Evolutionary conservation across 2,888 invertebrate species (phyloP).

Genomic region (Odontothrips loti): DNA sequence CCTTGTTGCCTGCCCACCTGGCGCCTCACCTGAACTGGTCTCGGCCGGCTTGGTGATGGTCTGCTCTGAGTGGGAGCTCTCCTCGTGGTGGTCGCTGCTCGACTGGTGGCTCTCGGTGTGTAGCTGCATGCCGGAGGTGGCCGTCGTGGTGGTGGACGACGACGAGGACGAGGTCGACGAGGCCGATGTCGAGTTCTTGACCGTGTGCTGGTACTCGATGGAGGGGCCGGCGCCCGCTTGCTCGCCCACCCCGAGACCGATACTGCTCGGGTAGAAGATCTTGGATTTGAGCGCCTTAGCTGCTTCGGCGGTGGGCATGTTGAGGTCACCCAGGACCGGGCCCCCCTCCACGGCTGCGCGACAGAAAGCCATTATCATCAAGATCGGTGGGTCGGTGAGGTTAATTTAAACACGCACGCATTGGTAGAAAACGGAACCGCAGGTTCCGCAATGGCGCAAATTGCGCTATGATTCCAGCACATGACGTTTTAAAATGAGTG

Average conservation of each 20-base stretch:
- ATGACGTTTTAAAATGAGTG: too few relatives aligned
- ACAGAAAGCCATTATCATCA: neutral
- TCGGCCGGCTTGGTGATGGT: neutral
- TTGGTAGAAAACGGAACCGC: too few relatives aligned
- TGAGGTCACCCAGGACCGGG: neutral
- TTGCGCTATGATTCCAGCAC: too few relatives aligned
- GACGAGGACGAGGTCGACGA: neutral
- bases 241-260: neutral
- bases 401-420: too few relatives aligned
- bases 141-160: neutral
- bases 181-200: neutral
- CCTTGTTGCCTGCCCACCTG: neutral
- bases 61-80: neutral
- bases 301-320: neutral
- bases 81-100: neutral
- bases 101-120: slow-evolving; percentile 7
- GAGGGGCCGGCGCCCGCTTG: neutral
- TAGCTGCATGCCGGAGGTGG: neutral
- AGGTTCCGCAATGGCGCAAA: too few relatives aligned
- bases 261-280: neutral
- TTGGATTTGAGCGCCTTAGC: neutral
- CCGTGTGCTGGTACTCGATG: neutral
- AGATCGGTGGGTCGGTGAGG: too few relatives aligned
- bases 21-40: neutral
- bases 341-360: neutral